Base-by-base conservation (phyloP, 2,113 vertebrate species). In the Paracyprichromis sp. region DNA sequence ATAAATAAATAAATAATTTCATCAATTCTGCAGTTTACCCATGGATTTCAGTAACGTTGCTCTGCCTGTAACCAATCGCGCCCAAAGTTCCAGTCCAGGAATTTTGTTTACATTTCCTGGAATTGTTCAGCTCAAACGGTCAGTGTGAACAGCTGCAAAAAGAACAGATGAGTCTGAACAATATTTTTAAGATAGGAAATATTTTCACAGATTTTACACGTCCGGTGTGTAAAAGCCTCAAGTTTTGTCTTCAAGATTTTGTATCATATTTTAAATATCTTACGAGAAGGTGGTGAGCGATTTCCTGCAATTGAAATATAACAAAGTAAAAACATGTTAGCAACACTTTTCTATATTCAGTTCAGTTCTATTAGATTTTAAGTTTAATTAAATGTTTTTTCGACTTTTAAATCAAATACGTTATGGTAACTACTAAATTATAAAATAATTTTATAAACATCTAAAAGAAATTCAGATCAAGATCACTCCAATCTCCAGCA, bases 211-310 rank as follows among this genome's bases (percentile, higher is more conserved):
- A 54, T 54, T 54, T 54, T 54, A 21, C 5, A 2, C 0, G 4
- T 21, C 0, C 1, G 1, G 52, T 12, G 10, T 54, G 5, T 54
- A 54, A 54, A 54, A 54, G 52, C n/a, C 52, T 54, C 52, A 5
- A 12, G 52, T 54, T 54, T n/a, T 54, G n/a, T 54, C 52, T 54
- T 54, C 52, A 2, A 11, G 9, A 21, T 54, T 54, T 54, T 6
- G n/a, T 54, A 54, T 54, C 52, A 54, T 12, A 54, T 4, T 54
- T 54, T 21, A 54, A 21, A 29, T 26, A 8, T 57, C 54, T 57
- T 57, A 57, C 54, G 0, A 57, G 12, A 0, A 57, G 0, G 54
- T 57, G 54, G 4, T 14, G 24, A 1, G 21, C 0, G 21, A 13
- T 57, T 26, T 1, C 24, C 54, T 57, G 54, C 54, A 14, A 8